Conservation (phyloP, 2,888 invertebrate species). For the Lasius fuliginosus region DNA sequence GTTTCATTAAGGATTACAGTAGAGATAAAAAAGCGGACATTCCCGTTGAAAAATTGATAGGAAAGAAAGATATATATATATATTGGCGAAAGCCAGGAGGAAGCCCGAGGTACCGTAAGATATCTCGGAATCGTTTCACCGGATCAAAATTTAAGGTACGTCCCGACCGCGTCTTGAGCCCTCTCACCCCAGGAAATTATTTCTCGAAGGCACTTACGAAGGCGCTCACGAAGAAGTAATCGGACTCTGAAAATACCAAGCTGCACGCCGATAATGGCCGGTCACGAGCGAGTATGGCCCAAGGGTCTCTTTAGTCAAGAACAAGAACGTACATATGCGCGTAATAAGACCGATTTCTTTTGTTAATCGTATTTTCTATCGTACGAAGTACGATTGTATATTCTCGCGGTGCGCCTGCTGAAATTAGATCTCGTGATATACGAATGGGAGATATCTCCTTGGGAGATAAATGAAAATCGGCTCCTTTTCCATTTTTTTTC, state of each 20-base stretch:
- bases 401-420: slow-evolving; percentile 38
- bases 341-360: slow-evolving; percentile 58
- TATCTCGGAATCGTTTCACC: slow-evolving; percentile 70
- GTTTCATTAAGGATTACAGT: slow-evolving; percentile 1
- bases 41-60: slow-evolving; percentile 17
- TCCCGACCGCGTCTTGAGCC: slow-evolving; percentile 47
- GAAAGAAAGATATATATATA: slow-evolving; percentile 18
- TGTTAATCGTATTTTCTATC: slow-evolving; percentile 61
- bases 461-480: slow-evolving; percentile 14
- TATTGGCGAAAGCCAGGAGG: slow-evolving; percentile 19
- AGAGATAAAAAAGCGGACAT: not conserved
- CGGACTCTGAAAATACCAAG: slow-evolving; percentile 74
- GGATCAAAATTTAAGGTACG: slow-evolving; percentile 75
- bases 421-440: slow-evolving; percentile 45
- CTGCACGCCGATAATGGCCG: slow-evolving; percentile 72
- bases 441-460: slow-evolving; percentile 31
- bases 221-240: slow-evolving; percentile 76
- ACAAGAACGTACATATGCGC: slow-evolving; percentile 57
- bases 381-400: slow-evolving; percentile 41
- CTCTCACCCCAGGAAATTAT: slow-evolving; percentile 72
- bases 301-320: slow-evolving; percentile 53
- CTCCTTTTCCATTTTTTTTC: not conserved
- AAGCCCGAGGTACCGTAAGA: slow-evolving; percentile 67
- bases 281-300: slow-evolving; percentile 66
- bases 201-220: slow-evolving; percentile 72